Conservation (phyloP, 2,113 vertebrate genomes). For the Gorilla gorilla region DNA sequence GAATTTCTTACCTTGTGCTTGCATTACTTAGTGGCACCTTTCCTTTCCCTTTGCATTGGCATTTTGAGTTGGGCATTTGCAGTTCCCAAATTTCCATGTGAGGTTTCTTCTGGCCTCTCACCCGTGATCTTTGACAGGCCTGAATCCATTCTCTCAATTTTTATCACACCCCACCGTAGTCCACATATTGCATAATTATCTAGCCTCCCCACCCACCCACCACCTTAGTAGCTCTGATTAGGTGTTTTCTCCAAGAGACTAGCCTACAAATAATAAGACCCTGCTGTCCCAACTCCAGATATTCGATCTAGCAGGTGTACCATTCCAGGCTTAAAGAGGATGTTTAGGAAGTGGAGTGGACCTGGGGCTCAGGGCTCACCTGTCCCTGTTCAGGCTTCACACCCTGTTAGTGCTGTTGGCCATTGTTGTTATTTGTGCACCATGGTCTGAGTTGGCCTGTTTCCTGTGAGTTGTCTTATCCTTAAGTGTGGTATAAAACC, state of each 20-base stretch:
- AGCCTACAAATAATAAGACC: background rate
- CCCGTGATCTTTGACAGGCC: background rate
- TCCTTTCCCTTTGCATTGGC: background rate
- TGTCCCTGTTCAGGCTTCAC: fast-evolving
- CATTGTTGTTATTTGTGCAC: background rate
- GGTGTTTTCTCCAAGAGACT: background rate
- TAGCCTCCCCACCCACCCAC: too few species aligned
- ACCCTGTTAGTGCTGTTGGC: fast-evolving
- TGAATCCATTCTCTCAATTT: background rate
- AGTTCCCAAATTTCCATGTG: background rate
- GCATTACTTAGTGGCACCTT: fast-evolving
- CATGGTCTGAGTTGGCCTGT: background rate
- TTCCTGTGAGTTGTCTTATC: background rate
- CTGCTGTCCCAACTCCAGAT: background rate
- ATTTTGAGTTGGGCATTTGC: background rate
- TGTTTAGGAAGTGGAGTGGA: background rate
- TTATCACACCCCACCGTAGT: background rate
- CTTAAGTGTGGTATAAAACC: background rate
- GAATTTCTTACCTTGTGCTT: too few species aligned
- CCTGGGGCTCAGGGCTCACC: background rate
- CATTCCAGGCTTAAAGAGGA: background rate
- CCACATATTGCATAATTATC: background rate
- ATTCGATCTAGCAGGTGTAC: background rate
- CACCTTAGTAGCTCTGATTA: background rate
- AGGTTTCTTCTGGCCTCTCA: background rate